Conservation (phyloP, 2,888 invertebrate genomes). For the Trimorus sp. region DNA sequence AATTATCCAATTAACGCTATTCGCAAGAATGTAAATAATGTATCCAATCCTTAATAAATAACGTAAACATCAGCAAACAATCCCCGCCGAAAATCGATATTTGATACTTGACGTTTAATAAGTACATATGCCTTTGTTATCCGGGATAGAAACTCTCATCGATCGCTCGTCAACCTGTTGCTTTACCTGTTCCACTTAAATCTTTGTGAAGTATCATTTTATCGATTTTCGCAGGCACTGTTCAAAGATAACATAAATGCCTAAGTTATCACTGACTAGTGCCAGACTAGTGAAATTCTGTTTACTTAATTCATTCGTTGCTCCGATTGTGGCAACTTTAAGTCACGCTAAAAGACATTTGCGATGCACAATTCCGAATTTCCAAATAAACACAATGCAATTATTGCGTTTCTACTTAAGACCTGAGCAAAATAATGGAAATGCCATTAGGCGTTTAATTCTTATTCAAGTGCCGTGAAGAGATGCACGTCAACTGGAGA, state of each 20-base stretch:
- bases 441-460: too few species aligned
- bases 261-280: conserved; percentile 14
- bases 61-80: neutral
- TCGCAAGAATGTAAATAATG: too few species aligned
- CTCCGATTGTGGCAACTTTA: too few species aligned
- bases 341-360: too few species aligned
- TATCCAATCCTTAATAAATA: neutral
- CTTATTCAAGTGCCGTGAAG: too few species aligned
- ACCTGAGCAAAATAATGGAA: too few species aligned
- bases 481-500: too few species aligned
- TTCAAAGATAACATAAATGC: conserved; percentile 25
- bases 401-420: too few species aligned
- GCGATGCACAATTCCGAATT: too few species aligned
- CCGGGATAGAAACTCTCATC: conserved; percentile 34
- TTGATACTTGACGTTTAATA: conserved; percentile 18
- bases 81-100: conserved; percentile 23
- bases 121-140: conserved; percentile 30
- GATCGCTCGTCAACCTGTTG: conserved; percentile 61
- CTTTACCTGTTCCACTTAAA: conserved; percentile 55
- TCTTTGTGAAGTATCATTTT: conserved; percentile 42
- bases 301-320: too few species aligned
- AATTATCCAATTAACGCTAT: neutral
- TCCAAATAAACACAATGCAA: too few species aligned
- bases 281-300: neutral
- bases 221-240: conserved; percentile 21